phyloP scores from a whole-genome alignment of 1,140 invertebrate genomes.

The Microplitis mediator region DNA sequence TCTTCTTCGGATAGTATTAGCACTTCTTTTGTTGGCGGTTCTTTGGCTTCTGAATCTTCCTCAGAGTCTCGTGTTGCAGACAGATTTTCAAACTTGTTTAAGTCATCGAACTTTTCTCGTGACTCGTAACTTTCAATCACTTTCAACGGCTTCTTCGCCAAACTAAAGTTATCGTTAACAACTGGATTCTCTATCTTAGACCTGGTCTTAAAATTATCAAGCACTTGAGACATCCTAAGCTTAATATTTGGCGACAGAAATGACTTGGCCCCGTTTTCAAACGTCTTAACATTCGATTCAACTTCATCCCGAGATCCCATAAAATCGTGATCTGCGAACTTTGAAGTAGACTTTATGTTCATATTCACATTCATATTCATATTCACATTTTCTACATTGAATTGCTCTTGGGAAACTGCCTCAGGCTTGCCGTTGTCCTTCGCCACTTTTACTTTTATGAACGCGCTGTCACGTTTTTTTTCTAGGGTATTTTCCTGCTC shows the following conservation, averaged over 20 bases:
- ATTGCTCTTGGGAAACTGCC: background rate
- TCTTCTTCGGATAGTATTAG: background rate
- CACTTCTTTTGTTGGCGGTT: no score
- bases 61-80: no score
- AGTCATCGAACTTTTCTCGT: background rate
- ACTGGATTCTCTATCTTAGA: conserved; percentile 2
- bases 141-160: conserved; percentile 34
- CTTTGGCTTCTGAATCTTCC: no score
- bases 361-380: no score
- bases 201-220: conserved; percentile 26
- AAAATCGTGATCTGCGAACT: no score
- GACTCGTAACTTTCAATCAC: background rate
- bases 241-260: no score
- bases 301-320: background rate
- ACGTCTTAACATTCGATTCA: background rate
- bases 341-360: no score
- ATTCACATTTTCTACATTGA: no score
- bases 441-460: no score
- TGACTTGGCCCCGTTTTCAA: background rate
- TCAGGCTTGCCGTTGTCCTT: no score
- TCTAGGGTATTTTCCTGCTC: background rate
- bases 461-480: background rate
- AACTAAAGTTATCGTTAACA: conserved; percentile 48
- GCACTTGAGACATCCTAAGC: no score
- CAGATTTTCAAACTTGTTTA: conserved; percentile 13